Percentiles rank a stretch among this genome's conserved stretches.
phyloP scores from a whole-genome alignment of 2,113 vertebrate species.

The Hiodon alosoides region DNA sequence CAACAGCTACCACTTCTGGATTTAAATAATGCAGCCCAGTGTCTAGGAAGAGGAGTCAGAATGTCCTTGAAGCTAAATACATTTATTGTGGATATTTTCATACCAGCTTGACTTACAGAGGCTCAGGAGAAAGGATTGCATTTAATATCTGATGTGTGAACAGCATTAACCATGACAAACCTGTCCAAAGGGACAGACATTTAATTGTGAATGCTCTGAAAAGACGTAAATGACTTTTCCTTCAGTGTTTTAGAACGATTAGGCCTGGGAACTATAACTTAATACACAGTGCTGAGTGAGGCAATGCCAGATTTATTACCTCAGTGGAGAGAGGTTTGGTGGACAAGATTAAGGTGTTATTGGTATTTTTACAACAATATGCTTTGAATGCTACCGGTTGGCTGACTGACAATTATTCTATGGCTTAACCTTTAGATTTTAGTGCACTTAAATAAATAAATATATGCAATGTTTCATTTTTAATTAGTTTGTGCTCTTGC shows the following conservation, averaged over 20 bases:
- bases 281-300: not conserved
- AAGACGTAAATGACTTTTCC: slow-evolving; percentile 8
- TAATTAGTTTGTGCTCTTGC: not conserved
- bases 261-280: not conserved
- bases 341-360: too few species aligned
- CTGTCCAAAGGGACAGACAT: slow-evolving; percentile 4
- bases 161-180: slow-evolving; percentile 1
- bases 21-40: not conserved
- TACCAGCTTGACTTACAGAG: slow-evolving; percentile 9
- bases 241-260: not conserved
- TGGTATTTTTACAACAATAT: not conserved
- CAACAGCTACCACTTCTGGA: not conserved
- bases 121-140: not conserved
- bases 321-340: not conserved
- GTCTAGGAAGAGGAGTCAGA: not conserved
- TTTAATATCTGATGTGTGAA: slow-evolving; percentile 16
- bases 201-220: slow-evolving; percentile 10
- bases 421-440: not conserved
- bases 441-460: not conserved
- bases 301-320: slow-evolving; percentile 7
- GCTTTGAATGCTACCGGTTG: not conserved
- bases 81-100: not conserved
- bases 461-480: not conserved
- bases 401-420: not conserved
- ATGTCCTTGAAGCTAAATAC: slow-evolving; percentile 1